Conservation (phyloP, 2,113 vertebrate species). For the Alligator sinensis region DNA sequence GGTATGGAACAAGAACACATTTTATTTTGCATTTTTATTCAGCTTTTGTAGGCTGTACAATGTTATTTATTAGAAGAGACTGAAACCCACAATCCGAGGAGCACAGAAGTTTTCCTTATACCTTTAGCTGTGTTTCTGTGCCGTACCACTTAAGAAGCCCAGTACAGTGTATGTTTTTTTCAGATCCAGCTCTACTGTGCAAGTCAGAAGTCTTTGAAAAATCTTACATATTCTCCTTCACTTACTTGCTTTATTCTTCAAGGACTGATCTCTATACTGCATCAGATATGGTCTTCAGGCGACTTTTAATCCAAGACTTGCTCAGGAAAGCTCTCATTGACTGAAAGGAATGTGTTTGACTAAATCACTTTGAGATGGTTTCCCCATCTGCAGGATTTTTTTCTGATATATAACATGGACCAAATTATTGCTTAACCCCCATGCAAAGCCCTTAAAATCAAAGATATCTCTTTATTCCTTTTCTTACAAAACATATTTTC, state of each 20-base stretch:
- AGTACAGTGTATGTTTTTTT: neutral
- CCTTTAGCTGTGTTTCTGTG: neutral
- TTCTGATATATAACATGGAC: neutral
- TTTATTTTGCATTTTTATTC: neutral
- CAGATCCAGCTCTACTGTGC: neutral
- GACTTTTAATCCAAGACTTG: neutral
- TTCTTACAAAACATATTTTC: neutral
- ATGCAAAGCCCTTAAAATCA: neutral
- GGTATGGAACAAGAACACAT: neutral
- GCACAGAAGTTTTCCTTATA: neutral
- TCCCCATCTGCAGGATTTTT: neutral
- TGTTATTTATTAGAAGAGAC: neutral
- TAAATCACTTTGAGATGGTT: neutral
- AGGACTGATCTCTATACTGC: neutral
- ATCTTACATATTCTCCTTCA: neutral
- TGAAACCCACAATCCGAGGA: no score
- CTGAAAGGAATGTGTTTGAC: neutral
- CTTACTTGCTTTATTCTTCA: neutral
- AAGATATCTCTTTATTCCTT: neutral
- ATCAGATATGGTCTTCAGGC: neutral
- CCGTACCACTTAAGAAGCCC: neutral
- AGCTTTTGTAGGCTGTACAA: neutral
- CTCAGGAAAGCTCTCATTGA: neutral
- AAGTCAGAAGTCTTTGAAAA: neutral
- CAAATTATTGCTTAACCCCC: neutral